A percentile compares a stretch with the other conserved stretches of the same genome.
These are phyloP conservation scores for Bryconaethiops microstoma DNA, from an alignment of 2,797 vertebrate genomes.

Conservation along the genomic window DNA sequence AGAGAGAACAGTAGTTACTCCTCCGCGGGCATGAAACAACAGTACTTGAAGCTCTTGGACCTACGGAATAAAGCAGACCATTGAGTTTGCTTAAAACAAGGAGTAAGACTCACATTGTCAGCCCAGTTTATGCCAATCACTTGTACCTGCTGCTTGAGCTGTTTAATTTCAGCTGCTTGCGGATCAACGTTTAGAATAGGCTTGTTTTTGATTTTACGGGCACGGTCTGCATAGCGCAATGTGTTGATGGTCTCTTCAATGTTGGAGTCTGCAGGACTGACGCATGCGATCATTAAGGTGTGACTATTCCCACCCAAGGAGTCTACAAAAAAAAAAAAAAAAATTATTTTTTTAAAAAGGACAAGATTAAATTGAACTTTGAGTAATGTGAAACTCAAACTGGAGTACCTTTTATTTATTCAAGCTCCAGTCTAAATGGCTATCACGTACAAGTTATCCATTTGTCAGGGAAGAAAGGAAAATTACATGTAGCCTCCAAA, in stretches of 20 bases:
- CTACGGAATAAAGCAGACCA: slow-evolving; percentile 65
- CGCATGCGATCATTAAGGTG: slow-evolving; percentile 94
- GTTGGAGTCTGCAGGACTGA: slow-evolving; percentile 96
- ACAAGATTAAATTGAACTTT: too few relatives aligned
- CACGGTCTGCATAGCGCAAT: slow-evolving; percentile 92
- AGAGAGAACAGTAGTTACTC: slow-evolving; percentile 83
- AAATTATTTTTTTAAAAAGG: too few relatives aligned
- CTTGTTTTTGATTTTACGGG: slow-evolving; percentile 97
- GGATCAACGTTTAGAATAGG: slow-evolving; percentile 92
- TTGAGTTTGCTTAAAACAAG: neutral
- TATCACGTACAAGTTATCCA: too few relatives aligned
- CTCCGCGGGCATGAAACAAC: slow-evolving; percentile 91
- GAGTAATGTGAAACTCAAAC: neutral
- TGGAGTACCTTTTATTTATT: neutral
- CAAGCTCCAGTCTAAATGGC: too few relatives aligned
- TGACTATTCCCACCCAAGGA: slow-evolving; percentile 96
- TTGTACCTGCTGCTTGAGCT: slow-evolving; percentile 88
- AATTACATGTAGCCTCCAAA: too few relatives aligned
- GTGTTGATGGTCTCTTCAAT: slow-evolving; percentile 97
- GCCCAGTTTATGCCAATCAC: neutral
- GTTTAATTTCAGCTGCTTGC: slow-evolving; percentile 84
- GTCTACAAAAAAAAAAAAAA: slow-evolving; percentile 72
- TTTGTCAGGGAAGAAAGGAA: too few relatives aligned
- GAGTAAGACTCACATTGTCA: neutral
- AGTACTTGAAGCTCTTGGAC: slow-evolving; percentile 93